A percentile compares a stretch with the other conserved stretches of the same genome.
Evolutionary conservation across 2,113 vertebrate genomes (phyloP).

Genomic region (Sturnira hondurensis): DNA sequence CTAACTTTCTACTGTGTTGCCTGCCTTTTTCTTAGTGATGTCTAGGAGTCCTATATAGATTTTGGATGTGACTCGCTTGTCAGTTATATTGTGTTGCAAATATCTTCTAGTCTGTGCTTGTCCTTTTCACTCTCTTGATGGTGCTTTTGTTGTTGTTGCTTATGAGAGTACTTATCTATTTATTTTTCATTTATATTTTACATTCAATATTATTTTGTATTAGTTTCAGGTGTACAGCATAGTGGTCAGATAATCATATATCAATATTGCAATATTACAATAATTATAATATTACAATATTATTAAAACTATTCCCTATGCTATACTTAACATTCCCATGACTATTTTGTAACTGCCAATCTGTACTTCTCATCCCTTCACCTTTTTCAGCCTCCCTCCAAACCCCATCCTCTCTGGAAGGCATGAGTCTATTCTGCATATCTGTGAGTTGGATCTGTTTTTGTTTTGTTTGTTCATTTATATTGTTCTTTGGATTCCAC

Average conservation of each 20-base stretch:
- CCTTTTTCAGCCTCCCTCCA: neutral
- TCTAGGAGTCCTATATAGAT: neutral
- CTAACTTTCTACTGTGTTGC: neutral
- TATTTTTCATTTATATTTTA: neutral
- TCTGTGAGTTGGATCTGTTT: neutral
- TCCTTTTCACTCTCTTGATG: neutral
- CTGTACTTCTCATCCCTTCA: neutral
- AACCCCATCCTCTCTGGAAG: neutral
- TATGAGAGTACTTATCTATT: neutral
- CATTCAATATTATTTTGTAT: neutral
- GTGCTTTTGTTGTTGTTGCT: neutral
- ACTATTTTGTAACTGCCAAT: neutral
- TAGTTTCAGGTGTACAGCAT: neutral
- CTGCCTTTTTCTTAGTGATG: conserved; percentile 5
- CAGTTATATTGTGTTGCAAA: neutral
- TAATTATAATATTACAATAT: neutral
- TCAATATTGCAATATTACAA: neutral
- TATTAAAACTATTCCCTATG: neutral
- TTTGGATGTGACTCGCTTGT: neutral
- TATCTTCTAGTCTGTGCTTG: neutral
- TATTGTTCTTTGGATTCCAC: neutral
- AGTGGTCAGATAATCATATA: neutral
- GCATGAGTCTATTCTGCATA: neutral
- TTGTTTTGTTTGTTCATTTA: neutral
- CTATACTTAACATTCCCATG: neutral